Base-by-base conservation (phyloP, 2,797 vertebrate species). In the Adelosebastes latens region DNA sequence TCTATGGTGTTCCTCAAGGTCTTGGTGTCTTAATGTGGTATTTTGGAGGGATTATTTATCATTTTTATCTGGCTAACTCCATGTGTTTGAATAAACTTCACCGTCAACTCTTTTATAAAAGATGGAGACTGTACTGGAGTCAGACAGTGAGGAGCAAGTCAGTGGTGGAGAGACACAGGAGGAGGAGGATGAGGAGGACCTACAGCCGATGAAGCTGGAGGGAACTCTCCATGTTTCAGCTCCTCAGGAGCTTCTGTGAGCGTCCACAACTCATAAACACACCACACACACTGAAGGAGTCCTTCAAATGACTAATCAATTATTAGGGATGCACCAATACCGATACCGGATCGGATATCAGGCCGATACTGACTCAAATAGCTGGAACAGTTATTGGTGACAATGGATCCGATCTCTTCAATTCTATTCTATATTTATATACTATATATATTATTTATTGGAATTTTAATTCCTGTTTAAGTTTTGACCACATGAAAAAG, bases 51-150 rank as follows among this genome's bases (percentile, higher is more conserved):
- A 39, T 2, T 39, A 39, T 39, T 39, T 13, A 39, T 39, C 2
- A 39, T 39, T 39, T 39, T 39, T 39, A 39, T 39, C 63, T 25
- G 53, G 24, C 3, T 49, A 2, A n/a, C 8, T 36, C 6, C 29
- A 11, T 55, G 31, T 56, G 24, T n/a, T 3, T 24, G 60, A 36
- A 20, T 25, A 6, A 32, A 60, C 27, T 14, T 27, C 3, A 66
- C 3, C 2, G 18, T 18, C 16, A 8, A 4, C 11, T 1, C 11
- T 25, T 14, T 22, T 20, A 3, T 8, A 16, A 22, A 49, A 64
- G 62, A 79, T 82, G 80, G 76, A 85, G 79, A 32, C 61, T 8
- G 22, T 56, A 0, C 20, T 8, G 55, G 49, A 79, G 68, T 59
- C 72, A 18, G 63, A 60, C 18, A 5, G 32, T 2, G 49, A 79